A percentile compares a stretch with the other conserved stretches of the same genome.
Conservation (phyloP, 2,797 vertebrate species). For the Poliocrania exsul region DNA sequence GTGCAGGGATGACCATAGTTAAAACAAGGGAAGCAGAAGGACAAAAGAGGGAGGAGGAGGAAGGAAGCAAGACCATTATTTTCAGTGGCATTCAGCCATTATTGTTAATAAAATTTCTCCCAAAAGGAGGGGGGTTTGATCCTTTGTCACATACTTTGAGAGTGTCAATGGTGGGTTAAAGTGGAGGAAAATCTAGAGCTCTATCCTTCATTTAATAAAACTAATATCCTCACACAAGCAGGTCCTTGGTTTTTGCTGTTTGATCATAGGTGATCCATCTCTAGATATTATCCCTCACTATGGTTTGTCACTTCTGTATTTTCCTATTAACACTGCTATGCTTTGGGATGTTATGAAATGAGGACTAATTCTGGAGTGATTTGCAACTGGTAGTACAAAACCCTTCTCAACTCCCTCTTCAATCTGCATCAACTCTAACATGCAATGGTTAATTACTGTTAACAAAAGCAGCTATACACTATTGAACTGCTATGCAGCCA, state of each 20-base stretch:
- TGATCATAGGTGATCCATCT: background rate
- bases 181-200: background rate
- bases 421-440: background rate
- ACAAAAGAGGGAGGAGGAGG: slow-evolving; percentile 24
- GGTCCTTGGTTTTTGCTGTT: background rate
- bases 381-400: background rate
- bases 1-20: background rate
- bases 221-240: background rate
- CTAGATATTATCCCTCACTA: background rate
- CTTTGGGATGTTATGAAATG: background rate
- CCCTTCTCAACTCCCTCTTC: background rate
- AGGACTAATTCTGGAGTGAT: background rate
- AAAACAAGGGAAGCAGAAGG: background rate
- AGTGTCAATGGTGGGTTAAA: background rate
- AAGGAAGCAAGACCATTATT: background rate
- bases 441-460: background rate
- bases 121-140: background rate
- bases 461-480: background rate
- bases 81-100: slow-evolving; percentile 3
- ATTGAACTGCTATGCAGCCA: background rate
- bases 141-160: background rate
- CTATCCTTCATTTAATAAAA: background rate
- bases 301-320: background rate
- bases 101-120: background rate
- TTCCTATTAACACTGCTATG: background rate